Base-by-base conservation (phyloP, 2,888 invertebrate genomes). In the Oxycera nigricornis region DNA sequence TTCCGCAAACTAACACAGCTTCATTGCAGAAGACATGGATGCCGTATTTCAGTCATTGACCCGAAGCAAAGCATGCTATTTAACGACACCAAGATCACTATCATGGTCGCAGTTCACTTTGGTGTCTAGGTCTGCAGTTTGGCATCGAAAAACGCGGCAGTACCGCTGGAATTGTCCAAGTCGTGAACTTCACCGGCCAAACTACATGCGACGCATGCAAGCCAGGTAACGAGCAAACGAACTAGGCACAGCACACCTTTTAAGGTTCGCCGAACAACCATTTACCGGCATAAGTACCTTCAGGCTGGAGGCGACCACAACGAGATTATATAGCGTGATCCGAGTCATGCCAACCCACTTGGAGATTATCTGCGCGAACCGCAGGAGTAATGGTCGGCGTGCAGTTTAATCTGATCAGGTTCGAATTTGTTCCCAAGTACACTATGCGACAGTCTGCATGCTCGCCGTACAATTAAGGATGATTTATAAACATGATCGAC, bases 1-100 rank as follows among this genome's bases (percentile, higher is more conserved):
- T n/a, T n/a, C n/a, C n/a, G n/a, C n/a, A n/a, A n/a, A n/a, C n/a
- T n/a, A n/a, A n/a, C n/a, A n/a, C n/a, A n/a, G n/a, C n/a, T n/a
- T n/a, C n/a, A n/a, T n/a, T n/a, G n/a, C n/a, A 52, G n/a, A n/a
- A n/a, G n/a, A n/a, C n/a, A n/a, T n/a, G n/a, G n/a, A n/a, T n/a
- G n/a, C 30, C 9, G 22, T 7, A 30, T 59, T 28, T 26, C 11
- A 28, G 59, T 59, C 59, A 59, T 59, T 59, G 59, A 59, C 26
- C 59, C 59, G n/a, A 59, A 30, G 28, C 30, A 26, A 26, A 11
- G 28, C 11, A 59, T 59, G 59, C 30, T 59, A 28, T 59, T 59
- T 59, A 59, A 59, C 30, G 59, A 59, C 59, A 59, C 30, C 59
- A 59, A 59, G 59, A 59, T 59, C 59, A 59, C 59, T 59, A 59